Percentiles rank a stretch among this genome's conserved stretches.
Evolutionary conservation across 2,888 invertebrate genomes (phyloP).

Genomic region (Arrhopalites spinosus): DNA sequence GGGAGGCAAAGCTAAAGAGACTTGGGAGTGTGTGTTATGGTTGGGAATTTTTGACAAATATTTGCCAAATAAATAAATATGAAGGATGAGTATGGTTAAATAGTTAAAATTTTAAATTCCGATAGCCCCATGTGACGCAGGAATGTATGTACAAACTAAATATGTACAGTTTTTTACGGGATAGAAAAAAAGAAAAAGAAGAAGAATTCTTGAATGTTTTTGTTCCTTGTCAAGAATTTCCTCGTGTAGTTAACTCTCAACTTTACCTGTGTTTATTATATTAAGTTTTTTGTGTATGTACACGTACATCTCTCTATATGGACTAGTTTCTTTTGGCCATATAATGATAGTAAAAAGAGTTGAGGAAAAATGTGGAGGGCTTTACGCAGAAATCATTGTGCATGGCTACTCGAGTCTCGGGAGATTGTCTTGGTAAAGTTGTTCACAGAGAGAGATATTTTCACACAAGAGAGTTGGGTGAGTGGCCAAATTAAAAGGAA

Average conservation of each 20-base stretch:
- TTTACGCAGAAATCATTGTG: neutral
- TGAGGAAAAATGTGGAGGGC: neutral
- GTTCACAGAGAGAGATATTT: conserved; percentile 14
- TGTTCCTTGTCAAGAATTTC: neutral
- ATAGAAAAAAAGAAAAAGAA: conserved; percentile 12
- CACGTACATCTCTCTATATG: neutral
- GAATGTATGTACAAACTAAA: too few species aligned
- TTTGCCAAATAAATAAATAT: neutral
- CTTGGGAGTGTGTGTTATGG: too few species aligned
- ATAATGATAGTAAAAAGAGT: neutral
- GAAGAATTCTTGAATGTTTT: neutral
- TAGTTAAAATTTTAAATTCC: too few species aligned
- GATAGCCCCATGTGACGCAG: too few species aligned
- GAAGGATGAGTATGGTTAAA: too few species aligned
- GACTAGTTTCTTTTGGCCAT: neutral
- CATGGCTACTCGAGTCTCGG: conserved; percentile 15
- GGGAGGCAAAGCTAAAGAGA: too few species aligned
- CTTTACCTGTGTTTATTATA: neutral
- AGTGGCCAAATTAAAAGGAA: conserved; percentile 39
- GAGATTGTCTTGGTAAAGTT: conserved; percentile 25
- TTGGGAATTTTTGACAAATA: neutral
- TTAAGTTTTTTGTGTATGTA: neutral
- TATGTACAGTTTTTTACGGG: conserved; percentile 17
- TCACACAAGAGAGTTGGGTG: conserved; percentile 31
- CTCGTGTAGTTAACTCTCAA: too few species aligned